Base-by-base conservation (phyloP, 2,797 vertebrate genomes). In the Synanceia verrucosa region DNA sequence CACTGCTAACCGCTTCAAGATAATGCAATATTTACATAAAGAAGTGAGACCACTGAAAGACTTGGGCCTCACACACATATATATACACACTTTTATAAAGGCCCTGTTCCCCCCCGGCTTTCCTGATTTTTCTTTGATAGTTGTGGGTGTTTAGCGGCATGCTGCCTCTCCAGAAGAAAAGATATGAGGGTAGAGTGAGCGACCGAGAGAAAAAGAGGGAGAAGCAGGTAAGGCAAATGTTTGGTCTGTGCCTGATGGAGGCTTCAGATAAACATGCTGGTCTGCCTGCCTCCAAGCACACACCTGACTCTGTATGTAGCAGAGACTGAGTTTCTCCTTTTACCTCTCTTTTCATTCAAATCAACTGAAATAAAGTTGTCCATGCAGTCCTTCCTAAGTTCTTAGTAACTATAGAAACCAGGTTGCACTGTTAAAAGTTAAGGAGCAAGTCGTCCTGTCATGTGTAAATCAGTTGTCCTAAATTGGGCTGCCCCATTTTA, bases 221-320 rank as follows among this genome's bases (percentile, higher is more conserved):
- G 64, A 74, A 77, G 67, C 62, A 81, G 76, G 74, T 53, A 66
- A 14, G 53, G 50, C 41, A 31, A 51, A 84, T 90, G 90, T 89
- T 90, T 91, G 89, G 91, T 91, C 89, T 92, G 82, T 47, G 50
- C 18, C 33, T 65, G 76, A 88, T 90, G 31, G 72, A 83, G 89
- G 87, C 69, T 47, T 73, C 65, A 70, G 65, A 67, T 85, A 89
- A 89, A 90, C 85, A 91, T 88, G 79, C 60, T 53, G 83, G 82
- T 83, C 16, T 7, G 66, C 66, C 77, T 53, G 66, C 79, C 21
- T 78, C 77, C 73, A 26, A 46, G 58, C 75, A 76, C 88, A 67
- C 85, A 91, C 83, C 86, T 86, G 87, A 91, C 81, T 89, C 90
- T 78, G 26, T 21, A 79, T 88, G 88, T 88, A 86, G 85, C 89